Conservation (phyloP, 2,888 invertebrate genomes). For the Amblyjoppa fuscipennis region DNA sequence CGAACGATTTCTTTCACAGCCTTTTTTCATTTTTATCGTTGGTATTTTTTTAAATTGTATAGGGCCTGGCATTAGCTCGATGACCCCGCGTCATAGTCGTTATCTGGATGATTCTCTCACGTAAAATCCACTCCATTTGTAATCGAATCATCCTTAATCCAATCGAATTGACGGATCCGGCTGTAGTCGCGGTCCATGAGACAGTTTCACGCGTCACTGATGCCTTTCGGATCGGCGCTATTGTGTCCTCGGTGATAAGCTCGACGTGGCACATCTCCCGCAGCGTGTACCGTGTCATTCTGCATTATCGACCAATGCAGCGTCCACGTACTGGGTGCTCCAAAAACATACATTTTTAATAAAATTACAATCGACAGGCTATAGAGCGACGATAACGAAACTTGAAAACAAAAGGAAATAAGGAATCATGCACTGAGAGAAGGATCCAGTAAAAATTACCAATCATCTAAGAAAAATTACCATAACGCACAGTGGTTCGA, state of each 20-base stretch:
- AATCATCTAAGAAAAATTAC: no score
- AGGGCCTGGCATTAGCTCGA: background rate
- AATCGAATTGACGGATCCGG: conserved; percentile 11
- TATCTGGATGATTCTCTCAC: background rate
- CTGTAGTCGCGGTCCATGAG: background rate
- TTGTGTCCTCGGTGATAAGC: conserved; percentile 7
- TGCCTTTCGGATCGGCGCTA: background rate
- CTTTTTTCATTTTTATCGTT: background rate
- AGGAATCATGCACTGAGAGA: no score
- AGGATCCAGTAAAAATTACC: no score
- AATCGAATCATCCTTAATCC: conserved; percentile 30
- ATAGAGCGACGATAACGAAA: no score
- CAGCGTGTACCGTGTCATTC: background rate
- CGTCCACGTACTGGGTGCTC: background rate
- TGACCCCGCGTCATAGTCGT: background rate
- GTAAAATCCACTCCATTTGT: background rate
- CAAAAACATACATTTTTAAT: background rate
- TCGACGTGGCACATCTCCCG: conserved; percentile 11
- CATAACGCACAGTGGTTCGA: no score
- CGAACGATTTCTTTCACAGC: background rate
- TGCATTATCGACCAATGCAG: conserved; percentile 5
- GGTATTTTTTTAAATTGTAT: background rate
- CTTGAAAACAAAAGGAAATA: background rate
- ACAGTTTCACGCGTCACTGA: conserved; percentile 26
- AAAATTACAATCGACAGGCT: no score